Conservation (phyloP, 2,113 vertebrate genomes). For the Zapornia atra region DNA sequence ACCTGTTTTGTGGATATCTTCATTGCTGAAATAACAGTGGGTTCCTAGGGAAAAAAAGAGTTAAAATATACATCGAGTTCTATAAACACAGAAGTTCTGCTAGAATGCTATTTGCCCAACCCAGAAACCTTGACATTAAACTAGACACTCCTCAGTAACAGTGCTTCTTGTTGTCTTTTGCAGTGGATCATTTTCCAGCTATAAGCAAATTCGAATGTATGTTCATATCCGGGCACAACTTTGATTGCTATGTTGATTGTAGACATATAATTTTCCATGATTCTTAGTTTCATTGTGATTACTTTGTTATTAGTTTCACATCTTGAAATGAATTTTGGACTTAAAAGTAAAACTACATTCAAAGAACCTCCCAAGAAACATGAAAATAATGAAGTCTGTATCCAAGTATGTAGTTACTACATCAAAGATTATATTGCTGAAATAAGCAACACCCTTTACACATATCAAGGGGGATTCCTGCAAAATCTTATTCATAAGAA, state of each 20-base stretch:
- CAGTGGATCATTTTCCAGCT: background rate
- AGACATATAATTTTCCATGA: background rate
- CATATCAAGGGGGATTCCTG: background rate
- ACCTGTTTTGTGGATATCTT: slow-evolving; percentile 98
- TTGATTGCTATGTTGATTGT: background rate
- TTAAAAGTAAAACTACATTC: background rate
- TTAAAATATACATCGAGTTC: background rate
- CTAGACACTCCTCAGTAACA: background rate
- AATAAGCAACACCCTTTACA: background rate
- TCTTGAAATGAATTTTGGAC: background rate
- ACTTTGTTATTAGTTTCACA: background rate
- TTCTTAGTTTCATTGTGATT: background rate
- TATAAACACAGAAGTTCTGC: background rate
- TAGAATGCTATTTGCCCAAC: background rate
- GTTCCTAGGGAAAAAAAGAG: slow-evolving; percentile 79
- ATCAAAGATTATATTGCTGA: background rate
- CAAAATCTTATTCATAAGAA: background rate
- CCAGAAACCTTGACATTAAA: background rate
- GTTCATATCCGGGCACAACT: background rate
- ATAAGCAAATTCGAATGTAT: background rate
- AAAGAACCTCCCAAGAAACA: background rate
- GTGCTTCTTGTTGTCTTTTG: background rate
- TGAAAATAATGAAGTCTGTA: background rate
- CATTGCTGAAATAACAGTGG: slow-evolving; percentile 90
- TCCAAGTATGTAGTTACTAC: background rate